A percentile compares a stretch with the other conserved stretches of the same genome.
Evolutionary conservation across 2,797 vertebrate genomes (phyloP).

Genomic region (Helicolenus hilgendorfi): DNA sequence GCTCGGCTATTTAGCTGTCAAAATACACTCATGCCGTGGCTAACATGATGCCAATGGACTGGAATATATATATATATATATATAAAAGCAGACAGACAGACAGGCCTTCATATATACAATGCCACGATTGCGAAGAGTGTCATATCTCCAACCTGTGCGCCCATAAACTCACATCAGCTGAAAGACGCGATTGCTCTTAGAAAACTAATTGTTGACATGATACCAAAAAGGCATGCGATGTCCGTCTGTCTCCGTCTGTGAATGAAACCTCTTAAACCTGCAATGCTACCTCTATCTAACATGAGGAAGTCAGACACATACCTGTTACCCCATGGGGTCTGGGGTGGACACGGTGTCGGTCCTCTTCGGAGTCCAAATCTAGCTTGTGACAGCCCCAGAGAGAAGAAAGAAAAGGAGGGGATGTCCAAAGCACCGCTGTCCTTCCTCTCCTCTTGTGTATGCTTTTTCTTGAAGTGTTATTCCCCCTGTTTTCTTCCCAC

Average conservation of each 20-base stretch:
- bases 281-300: conserved; percentile 12
- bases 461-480: conserved; percentile 85
- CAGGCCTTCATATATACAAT: conserved; percentile 40
- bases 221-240: conserved; percentile 24
- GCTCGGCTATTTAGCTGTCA: conserved; percentile 72
- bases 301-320: conserved; percentile 88
- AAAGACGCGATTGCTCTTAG: conserved; percentile 56
- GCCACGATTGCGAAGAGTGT: conserved; percentile 61
- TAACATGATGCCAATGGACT: conserved; percentile 40
- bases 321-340: conserved; percentile 95
- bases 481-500: conserved; percentile 87
- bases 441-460: conserved; percentile 75
- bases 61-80: not conserved
- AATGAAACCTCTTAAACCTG: conserved; percentile 36
- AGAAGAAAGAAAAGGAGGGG: conserved; percentile 75
- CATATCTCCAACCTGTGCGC: conserved; percentile 71
- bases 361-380: conserved; percentile 84
- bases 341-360: conserved; percentile 86
- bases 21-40: conserved; percentile 60
- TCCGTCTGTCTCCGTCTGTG: conserved; percentile 15
- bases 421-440: conserved; percentile 82
- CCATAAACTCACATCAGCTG: conserved; percentile 50
- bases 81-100: not conserved
- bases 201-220: conserved; percentile 81
- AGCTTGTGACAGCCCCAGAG: conserved; percentile 81